Percentiles rank a stretch among this genome's conserved stretches.
phyloP scores from a whole-genome alignment of 2,888 invertebrate genomes.

The Rhimphoctona megacephalus region DNA sequence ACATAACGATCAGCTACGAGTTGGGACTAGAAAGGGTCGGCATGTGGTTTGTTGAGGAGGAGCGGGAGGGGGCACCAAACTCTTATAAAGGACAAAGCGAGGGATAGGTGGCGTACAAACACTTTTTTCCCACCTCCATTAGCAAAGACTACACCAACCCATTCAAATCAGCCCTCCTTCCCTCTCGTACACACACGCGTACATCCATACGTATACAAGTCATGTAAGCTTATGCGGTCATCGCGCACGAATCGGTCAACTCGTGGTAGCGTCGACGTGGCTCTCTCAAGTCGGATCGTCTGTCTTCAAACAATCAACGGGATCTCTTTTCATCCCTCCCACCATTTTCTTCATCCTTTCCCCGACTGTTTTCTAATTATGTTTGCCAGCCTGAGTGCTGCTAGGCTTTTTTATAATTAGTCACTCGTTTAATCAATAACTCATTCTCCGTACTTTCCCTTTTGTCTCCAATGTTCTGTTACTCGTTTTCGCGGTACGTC shows the following conservation, averaged over 20 bases:
- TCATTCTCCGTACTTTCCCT: constrained; percentile 14
- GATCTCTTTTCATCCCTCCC: constrained; percentile 55
- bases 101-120: constrained; percentile 73
- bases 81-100: constrained; percentile 12
- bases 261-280: constrained; percentile 34
- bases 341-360: constrained; percentile 78
- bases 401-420: constrained; percentile 80
- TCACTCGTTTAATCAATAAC: constrained; percentile 78
- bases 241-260: constrained; percentile 51
- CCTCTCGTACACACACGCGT: constrained; percentile 33
- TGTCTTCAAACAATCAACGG: constrained; percentile 83
- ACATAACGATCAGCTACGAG: constrained; percentile 25
- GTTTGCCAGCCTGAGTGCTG: constrained; percentile 82
- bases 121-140: constrained; percentile 81
- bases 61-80: constrained; percentile 21
- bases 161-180: neutral
- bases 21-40: constrained; percentile 11
- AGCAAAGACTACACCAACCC: constrained; percentile 77
- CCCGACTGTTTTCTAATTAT: constrained; percentile 81
- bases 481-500: constrained; percentile 5
- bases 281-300: constrained; percentile 80
- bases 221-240: constrained; percentile 44
- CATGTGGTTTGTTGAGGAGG: constrained; percentile 37
- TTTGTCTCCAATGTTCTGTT: constrained; percentile 1
- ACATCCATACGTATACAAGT: too few species aligned